Percentiles rank a stretch among this genome's conserved stretches.
phyloP scores from a whole-genome alignment of 2,113 vertebrate genomes.

The Lycocorax pyrrhopterus region DNA sequence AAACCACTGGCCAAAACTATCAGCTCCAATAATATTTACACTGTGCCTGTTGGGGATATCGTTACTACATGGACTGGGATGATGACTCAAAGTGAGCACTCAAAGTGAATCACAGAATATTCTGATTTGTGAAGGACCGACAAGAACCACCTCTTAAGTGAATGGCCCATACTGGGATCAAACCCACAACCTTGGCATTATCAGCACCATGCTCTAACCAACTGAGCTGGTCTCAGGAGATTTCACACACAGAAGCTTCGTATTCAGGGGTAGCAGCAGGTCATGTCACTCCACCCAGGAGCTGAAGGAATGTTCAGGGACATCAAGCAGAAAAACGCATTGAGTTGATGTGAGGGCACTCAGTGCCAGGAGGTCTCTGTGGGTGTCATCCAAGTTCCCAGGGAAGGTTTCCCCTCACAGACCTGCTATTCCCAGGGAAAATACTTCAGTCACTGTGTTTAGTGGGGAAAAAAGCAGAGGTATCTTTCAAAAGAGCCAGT shows the following conservation, averaged over 20 bases:
- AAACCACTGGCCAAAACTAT: not conserved
- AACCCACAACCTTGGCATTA: not conserved
- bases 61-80: not conserved
- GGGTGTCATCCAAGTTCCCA: not conserved
- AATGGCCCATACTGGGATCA: not conserved
- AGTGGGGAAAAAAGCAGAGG: not conserved
- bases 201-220: not conserved
- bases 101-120: not conserved
- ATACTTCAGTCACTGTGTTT: not conserved
- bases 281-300: rapidly evolving
- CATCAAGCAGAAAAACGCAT: no score
- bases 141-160: not conserved
- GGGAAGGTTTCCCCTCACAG: not conserved
- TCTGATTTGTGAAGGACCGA: no score
- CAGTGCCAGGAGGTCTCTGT: not conserved
- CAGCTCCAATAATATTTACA: not conserved
- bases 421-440: not conserved
- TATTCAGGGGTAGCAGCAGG: no score
- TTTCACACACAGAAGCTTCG: no score
- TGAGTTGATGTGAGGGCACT: not conserved
- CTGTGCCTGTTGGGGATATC: not conserved
- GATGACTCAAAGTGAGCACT: not conserved
- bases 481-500: not conserved
- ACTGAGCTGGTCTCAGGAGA: not conserved
- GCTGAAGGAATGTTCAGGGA: no score